Percentiles rank a stretch among this genome's conserved stretches.
Evolutionary conservation across 2,113 vertebrate species (phyloP).

Genomic region (Chrysochloris asiatica): DNA sequence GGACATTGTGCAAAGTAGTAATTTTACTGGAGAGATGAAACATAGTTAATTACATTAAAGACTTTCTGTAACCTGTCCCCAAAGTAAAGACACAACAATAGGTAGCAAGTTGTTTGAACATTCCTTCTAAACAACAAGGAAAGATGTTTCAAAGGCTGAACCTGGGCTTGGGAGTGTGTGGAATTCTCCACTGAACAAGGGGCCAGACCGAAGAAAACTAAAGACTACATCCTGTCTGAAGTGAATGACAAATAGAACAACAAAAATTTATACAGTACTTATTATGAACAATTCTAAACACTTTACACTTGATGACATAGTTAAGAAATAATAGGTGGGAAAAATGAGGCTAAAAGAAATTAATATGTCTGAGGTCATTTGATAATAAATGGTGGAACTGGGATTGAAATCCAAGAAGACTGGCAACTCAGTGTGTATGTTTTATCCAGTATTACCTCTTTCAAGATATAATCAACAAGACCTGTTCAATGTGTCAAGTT

Average conservation of each 20-base stretch:
- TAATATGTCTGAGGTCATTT: neutral
- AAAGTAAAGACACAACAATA: neutral
- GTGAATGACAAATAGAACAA: neutral
- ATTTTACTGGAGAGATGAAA: slow-evolving; percentile 1
- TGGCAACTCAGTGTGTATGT: neutral
- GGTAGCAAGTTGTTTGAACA: neutral
- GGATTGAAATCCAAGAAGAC: neutral
- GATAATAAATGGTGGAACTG: neutral
- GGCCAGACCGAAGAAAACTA: neutral
- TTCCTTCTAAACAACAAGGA: neutral
- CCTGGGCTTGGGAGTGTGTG: neutral
- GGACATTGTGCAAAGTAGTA: neutral
- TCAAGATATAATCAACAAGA: neutral
- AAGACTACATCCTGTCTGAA: neutral
- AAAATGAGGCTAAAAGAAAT: neutral
- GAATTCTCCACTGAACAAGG: neutral
- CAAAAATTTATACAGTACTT: neutral
- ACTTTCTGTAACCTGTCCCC: neutral
- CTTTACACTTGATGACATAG: neutral
- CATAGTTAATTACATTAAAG: neutral
- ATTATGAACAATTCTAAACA: neutral
- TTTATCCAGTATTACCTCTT: neutral
- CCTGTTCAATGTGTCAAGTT: neutral
- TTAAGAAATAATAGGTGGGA: neutral
- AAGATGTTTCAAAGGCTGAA: neutral